Base-by-base conservation (phyloP, 2,888 invertebrate species). In the Luperina nickerlii region DNA sequence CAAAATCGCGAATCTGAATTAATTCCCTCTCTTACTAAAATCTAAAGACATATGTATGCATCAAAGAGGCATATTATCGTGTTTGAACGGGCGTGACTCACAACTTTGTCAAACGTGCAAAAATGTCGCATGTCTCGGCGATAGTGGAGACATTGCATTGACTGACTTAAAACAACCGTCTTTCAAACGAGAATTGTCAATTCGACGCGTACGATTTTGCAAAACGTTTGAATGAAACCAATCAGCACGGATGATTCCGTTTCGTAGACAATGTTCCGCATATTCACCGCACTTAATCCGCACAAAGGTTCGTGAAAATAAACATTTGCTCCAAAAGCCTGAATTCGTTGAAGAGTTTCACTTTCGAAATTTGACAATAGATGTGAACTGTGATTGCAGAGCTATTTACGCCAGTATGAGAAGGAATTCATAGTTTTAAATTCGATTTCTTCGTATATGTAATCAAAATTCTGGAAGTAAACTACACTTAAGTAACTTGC, bases 91-190 rank as follows among this genome's bases (percentile, higher is more conserved):
- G 83, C 88, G 81, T 91, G 90, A 86, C 78, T 84, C 90, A 89
- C 76, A 66, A 73, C 80, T 66, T 63, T 57, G 76, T 70, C 71
- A 89, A 90, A 94, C 94, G 94, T 95, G 95, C 92, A 93, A 91
- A 94, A 92, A 95, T 95, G 93, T 91, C 86, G 90, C 85, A 90
- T 87, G 88, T 84, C 81, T 71, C 82, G n/a, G 57, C 57, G 65
- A 65, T 71, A 66, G 42, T 72, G 60, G 20, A 54, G 79, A 71
- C 45, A 68, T 68, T 76, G 67, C 76, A 74, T 75, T 78, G 60
- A 76, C 79, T 66, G 54, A 74, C 72, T 54, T 62, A 73, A 74
- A 20, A 65, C n/a, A 69, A 57, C 32, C 20, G 11, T 48, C 32
- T 68, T 79, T 70, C 32, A 69, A 85, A 67, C 72, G 57, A 85